Evolutionary conservation across 2,113 vertebrate species (phyloP).

Genomic region (Oxygymnocypris stewartii): DNA sequence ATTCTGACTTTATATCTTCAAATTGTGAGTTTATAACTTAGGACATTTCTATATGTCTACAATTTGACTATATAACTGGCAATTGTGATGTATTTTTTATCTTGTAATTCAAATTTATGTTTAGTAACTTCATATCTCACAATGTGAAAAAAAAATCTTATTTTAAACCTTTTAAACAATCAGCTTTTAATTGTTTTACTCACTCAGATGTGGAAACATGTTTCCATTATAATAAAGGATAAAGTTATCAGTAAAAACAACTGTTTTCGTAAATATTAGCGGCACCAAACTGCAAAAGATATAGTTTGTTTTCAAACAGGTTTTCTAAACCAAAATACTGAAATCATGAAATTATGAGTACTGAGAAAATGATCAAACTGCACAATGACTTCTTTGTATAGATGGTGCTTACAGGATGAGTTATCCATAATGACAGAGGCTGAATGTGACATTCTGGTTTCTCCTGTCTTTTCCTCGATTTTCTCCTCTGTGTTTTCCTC

Average conservation of each 20-base stretch:
- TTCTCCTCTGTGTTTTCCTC: constrained; percentile 74
- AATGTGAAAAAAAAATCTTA: not conserved
- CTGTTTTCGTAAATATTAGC: not conserved
- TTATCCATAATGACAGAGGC: constrained; percentile 81
- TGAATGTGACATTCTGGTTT: constrained; percentile 75
- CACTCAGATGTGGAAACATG: too few relatives aligned
- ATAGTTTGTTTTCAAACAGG: too few relatives aligned
- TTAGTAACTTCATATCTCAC: not conserved
- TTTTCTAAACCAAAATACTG: not conserved
- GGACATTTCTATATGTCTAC: too few relatives aligned
- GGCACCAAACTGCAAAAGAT: too few relatives aligned
- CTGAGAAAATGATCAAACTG: not conserved
- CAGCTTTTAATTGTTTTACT: too few relatives aligned
- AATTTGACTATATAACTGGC: too few relatives aligned
- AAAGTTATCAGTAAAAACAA: not conserved
- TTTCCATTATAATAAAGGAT: too few relatives aligned
- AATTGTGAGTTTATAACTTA: too few relatives aligned
- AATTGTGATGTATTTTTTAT: not conserved
- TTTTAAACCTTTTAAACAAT: not conserved
- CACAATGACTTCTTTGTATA: not conserved
- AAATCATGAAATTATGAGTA: not conserved
- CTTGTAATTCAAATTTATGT: not conserved
- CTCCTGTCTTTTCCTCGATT: constrained; percentile 66
- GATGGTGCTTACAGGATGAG: constrained; percentile 82
- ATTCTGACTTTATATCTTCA: too few relatives aligned